Evolutionary conservation across 2,888 invertebrate genomes (phyloP).

Genomic region (Platycnemis pennipes): DNA sequence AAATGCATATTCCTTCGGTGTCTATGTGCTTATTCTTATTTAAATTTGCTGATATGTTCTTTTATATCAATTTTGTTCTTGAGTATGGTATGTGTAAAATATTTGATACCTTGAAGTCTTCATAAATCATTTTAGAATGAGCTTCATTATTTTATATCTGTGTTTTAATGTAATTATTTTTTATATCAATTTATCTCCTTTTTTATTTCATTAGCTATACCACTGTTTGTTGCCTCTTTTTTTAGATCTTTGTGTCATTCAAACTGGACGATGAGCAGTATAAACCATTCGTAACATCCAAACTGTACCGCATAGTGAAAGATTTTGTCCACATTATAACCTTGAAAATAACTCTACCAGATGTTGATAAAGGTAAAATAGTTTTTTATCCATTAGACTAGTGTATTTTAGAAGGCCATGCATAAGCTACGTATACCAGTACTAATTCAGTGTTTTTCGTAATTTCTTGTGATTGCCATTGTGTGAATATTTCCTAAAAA

Average conservation of each 20-base stretch:
- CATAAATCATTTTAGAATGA: background rate
- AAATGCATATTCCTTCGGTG: background rate
- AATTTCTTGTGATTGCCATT: background rate
- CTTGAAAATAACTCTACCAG: conserved; percentile 84
- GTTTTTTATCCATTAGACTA: background rate
- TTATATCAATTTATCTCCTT: conserved; percentile 4
- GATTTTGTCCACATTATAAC: conserved; percentile 84
- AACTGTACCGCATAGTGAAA: conserved; percentile 81
- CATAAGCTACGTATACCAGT: background rate
- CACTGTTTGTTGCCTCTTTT: conserved; percentile 54
- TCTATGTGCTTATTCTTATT: background rate
- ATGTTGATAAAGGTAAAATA: conserved; percentile 81
- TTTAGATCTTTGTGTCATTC: conserved; percentile 80
- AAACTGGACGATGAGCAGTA: conserved; percentile 80
- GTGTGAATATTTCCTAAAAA: background rate
- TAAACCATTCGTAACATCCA: conserved; percentile 79
- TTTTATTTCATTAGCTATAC: conserved; percentile 35
- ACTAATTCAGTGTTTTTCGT: background rate
- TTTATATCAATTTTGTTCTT: background rate
- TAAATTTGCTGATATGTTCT: background rate
- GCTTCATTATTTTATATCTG: conserved; percentile 69
- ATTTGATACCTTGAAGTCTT: too few relatives aligned
- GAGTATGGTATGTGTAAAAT: too few relatives aligned
- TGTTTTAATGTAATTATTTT: conserved; percentile 70
- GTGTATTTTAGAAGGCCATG: background rate